Conservation (phyloP, 1,140 invertebrate genomes). For the Conopomorpha cramerella region DNA sequence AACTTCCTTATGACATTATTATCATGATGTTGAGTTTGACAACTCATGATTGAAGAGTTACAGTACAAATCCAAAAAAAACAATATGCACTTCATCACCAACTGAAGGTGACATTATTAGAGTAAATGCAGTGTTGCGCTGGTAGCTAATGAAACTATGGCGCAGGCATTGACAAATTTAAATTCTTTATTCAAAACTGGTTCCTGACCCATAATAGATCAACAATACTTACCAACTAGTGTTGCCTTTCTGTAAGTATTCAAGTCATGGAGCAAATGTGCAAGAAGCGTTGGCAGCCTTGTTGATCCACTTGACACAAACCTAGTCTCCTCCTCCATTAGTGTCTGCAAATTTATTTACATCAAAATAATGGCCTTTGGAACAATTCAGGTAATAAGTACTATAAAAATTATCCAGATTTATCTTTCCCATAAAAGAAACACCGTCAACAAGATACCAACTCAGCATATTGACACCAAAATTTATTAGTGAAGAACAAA, state of each 20-base stretch:
- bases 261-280: conserved; percentile 77
- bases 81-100: background rate
- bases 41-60: too few species aligned
- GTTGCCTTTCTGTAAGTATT: conserved; percentile 79
- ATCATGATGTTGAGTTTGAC: too few species aligned
- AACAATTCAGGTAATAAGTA: conserved; percentile 1
- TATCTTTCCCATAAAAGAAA: too few species aligned
- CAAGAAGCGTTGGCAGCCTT: conserved; percentile 74
- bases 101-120: background rate
- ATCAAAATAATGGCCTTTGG: conserved; percentile 1
- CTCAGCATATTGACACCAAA: too few species aligned
- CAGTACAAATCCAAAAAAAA: conserved; percentile 1
- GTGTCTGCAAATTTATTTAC: conserved; percentile 60
- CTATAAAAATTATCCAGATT: too few species aligned
- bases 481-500: too few species aligned
- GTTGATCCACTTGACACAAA: conserved; percentile 74
- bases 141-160: too few species aligned
- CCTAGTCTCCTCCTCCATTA: conserved; percentile 79
- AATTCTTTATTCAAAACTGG: too few species aligned
- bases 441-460: too few species aligned
- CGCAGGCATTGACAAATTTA: too few species aligned
- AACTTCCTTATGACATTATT: too few species aligned
- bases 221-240: conserved; percentile 68
- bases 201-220: too few species aligned
- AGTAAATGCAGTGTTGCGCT: background rate